These are phyloP conservation scores for Bathynomus jamesi DNA, from an alignment of 1,140 invertebrate genomes.

Conservation along the genomic window DNA sequence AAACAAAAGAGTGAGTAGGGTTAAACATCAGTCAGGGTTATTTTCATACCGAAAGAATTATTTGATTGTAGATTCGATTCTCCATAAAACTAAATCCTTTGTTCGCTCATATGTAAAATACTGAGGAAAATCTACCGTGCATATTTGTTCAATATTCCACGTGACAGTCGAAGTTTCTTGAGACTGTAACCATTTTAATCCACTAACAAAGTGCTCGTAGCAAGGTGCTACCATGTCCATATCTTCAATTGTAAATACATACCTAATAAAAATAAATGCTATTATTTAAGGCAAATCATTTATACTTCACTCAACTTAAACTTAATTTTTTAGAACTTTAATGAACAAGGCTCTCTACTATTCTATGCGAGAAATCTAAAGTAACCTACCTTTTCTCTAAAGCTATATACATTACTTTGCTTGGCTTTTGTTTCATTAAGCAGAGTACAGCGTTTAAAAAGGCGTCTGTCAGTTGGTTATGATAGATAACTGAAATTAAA, in stretches of 20 bases:
- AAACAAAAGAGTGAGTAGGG: too few relatives aligned
- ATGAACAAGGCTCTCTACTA: too few relatives aligned
- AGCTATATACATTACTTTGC: constrained; percentile 63
- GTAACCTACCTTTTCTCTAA: constrained; percentile 57
- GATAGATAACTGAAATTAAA: constrained; percentile 58
- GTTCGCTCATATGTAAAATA: constrained; percentile 73
- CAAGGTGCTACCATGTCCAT: constrained; percentile 71
- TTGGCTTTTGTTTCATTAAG: constrained; percentile 53
- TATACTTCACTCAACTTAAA: not conserved
- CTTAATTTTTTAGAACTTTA: too few relatives aligned
- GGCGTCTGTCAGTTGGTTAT: constrained; percentile 70
- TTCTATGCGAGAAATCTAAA: not conserved
- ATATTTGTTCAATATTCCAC: constrained; percentile 41
- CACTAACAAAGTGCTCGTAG: constrained; percentile 68
- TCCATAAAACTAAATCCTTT: constrained; percentile 65
- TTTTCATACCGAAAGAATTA: too few relatives aligned
- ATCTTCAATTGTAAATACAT: constrained; percentile 70
- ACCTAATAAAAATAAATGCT: constrained; percentile 43
- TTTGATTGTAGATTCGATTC: constrained; percentile 50
- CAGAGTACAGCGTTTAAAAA: constrained; percentile 66
- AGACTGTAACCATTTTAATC: constrained; percentile 43
- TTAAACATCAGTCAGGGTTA: too few relatives aligned
- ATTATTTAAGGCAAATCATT: not conserved
- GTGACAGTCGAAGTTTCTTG: constrained; percentile 12
- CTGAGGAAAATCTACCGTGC: constrained; percentile 65